Evolutionary conservation across 2,113 vertebrate genomes (phyloP), one percentile per base, ranked within the genome.

Genomic region (Rhea pennata): DNA sequence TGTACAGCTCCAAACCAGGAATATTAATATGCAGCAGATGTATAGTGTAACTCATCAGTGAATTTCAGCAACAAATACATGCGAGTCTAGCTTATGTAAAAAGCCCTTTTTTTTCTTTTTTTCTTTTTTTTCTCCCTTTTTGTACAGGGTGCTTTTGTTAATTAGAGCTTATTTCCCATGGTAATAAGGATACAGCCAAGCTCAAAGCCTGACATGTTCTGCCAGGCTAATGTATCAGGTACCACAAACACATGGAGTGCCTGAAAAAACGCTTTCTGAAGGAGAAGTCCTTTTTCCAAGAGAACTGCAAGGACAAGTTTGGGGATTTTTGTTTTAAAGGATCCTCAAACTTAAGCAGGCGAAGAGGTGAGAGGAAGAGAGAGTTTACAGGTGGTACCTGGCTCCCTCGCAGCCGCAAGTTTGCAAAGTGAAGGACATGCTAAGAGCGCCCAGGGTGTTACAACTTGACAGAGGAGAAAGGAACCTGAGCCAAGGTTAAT

Each of bases 401-500:
- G 42, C 46, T 76, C 11, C 6, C 5, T 67, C 79, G 12, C 21
- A 82, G 22, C 5, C 4, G 27, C 36, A 33, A 15, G 36, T 36
- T 36, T n/a, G 6, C 8, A 24, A 82, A 4, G 29, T 62, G 46
- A 51, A 66, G 84, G 44, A 66, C 53, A 71, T n/a, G 31, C 15
- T 58, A 58, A 36, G 54, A 77, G 12, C 73, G 8, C 3, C 27
- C 10, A 42, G 40, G 27, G 22, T 54, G 10, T 44, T 73, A 46
- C 0, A 0, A 53, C 11, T 71, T 39, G 24, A 58, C 12, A 59
- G 62, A 36, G 9, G 2, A 4, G 7, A 58, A 82, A 87, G 64
- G 48, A 0, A 0, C 0, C 2, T 24, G 4, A 77, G 9, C 61
- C 71, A 46, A 9, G 12, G 73, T 27, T 66, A 88, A 84, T 50